phyloP scores from a whole-genome alignment of 2,113 vertebrate genomes.

The Forbesichthys agassizii region DNA sequence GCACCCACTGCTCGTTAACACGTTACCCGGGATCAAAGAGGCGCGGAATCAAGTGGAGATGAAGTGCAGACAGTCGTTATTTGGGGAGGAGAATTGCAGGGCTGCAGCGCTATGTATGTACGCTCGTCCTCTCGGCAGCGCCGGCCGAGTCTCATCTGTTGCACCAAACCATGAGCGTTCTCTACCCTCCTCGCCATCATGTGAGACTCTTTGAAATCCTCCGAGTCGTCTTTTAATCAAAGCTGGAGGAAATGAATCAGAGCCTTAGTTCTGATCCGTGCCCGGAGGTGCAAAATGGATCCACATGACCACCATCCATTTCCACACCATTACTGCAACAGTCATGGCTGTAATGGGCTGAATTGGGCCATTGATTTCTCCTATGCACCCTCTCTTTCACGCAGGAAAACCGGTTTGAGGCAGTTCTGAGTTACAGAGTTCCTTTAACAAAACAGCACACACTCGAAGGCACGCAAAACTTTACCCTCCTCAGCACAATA shows the following conservation, averaged over 20 bases:
- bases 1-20: constrained; percentile 69
- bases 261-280: constrained; percentile 60
- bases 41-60: constrained; percentile 34
- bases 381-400: constrained; percentile 48
- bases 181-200: constrained; percentile 52
- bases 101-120: constrained; percentile 58
- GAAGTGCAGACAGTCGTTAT: constrained; percentile 48
- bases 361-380: constrained; percentile 68
- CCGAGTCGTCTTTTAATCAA: constrained; percentile 54
- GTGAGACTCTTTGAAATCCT: constrained; percentile 67
- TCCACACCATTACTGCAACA: constrained; percentile 70
- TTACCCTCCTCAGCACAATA: constrained; percentile 22
- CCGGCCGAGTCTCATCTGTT: constrained; percentile 45
- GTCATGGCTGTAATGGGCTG: constrained; percentile 69
- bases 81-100: constrained; percentile 61
- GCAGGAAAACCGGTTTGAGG: constrained; percentile 45
- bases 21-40: constrained; percentile 74
- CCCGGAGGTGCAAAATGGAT: constrained; percentile 63
- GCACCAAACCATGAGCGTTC: constrained; percentile 37
- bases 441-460: constrained; percentile 58
- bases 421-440: constrained; percentile 48
- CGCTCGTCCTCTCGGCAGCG: constrained; percentile 41
- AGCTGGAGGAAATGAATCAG: constrained; percentile 62
- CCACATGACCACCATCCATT: constrained; percentile 71
- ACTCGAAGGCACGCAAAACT: constrained; percentile 41